Evolutionary conservation across 2,888 invertebrate species (phyloP), one percentile per base, ranked within the genome.

Genomic region (Catocala nupta): DNA sequence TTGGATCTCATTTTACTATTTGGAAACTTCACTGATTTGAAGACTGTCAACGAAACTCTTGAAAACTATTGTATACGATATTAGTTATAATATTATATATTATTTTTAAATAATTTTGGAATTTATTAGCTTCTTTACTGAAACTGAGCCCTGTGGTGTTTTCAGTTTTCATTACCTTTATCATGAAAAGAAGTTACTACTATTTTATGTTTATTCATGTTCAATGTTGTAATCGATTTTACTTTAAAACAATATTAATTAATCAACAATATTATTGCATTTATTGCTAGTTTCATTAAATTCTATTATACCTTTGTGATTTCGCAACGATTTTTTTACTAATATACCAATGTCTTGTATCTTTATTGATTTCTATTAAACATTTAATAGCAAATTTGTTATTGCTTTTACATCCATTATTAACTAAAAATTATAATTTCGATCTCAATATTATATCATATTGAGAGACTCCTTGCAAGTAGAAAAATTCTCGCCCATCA

Each of bases 11-110:
- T 77, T 63, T 71, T 58, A 50, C 52, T 53, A 50, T 25, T 25
- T 50, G 50, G 10, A 51, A 68, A 61, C 49, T 57, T 58, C 13
- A 50, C 59, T 68, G 51, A 64, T 56, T 61, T 56, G 11, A 65
- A 73, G 69, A 77, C 73, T 77, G 63, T 73, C 58, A 61, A 44
- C 62, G 52, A 67, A 71, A 56, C 42, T 56, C 33, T 59, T 49
- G 53, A 47, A 44, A 61, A 69, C 55, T 54, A 60, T 71, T 75
- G 80, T 78, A 77, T 77, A 80, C 78, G 80, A 75, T 53, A n/a
- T 54, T 77, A 73, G 63, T 56, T 59, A 25, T 72, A 59, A 47
- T n/a, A n/a, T n/a, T n/a, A n/a, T n/a, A n/a, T n/a, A n/a, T 55
- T 12, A 36, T 50, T 48, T 25, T 59, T 13, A 55, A 42, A 25